Base-by-base conservation (phyloP, 2,797 vertebrate genomes). In the Eulemur albifrons region DNA sequence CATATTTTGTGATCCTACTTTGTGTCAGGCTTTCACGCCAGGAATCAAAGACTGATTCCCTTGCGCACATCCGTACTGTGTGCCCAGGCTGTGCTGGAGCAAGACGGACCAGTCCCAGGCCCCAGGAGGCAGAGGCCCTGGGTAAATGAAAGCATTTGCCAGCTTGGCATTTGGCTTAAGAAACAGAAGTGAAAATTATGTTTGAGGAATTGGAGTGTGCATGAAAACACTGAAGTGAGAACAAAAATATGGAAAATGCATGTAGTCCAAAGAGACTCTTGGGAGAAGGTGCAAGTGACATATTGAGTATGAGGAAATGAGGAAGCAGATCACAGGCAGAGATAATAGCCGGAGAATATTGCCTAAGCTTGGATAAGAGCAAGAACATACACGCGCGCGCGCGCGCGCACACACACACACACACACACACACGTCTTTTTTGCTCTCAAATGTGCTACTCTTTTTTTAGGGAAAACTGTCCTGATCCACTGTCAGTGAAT, bases 111-210 rank as follows among this genome's bases (percentile, higher is more conserved):
- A 48, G 40, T 52, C 48, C 50, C 48, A 63, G 27, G 10, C 15
- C 43, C 48, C 30, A n/a, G 0, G 1, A 72, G 20, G 25, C 14
- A 93, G 59, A 48, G 20, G 5, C 23, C 57, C 59, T 84, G 38
- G 10, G 18, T 65, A 85, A 73, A 40, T 2, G 54, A 12, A 27
- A 63, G 43, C 3, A 4, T 91, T 72, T 67, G 17, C 63, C 67
- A 61, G 30, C 13, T 52, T 27, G 40, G 10, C 14, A n/a, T 32
- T 40, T 8, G 32, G 43, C 50, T 88, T 88, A 92, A 69, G 57
- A 94, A 79, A 87, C 3, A 63, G 30, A 92, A 90, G 38, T 90
- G 76, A 92, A 93, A 91, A 65, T 69, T 63, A n/a, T 54, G 27
- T 77, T 93, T 95, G 59, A 90, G 77, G 57, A 97, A 79, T 61